These are phyloP conservation scores for Agrypnia vestita DNA, from an alignment of 1,140 invertebrate species.

Conservation along the genomic window DNA sequence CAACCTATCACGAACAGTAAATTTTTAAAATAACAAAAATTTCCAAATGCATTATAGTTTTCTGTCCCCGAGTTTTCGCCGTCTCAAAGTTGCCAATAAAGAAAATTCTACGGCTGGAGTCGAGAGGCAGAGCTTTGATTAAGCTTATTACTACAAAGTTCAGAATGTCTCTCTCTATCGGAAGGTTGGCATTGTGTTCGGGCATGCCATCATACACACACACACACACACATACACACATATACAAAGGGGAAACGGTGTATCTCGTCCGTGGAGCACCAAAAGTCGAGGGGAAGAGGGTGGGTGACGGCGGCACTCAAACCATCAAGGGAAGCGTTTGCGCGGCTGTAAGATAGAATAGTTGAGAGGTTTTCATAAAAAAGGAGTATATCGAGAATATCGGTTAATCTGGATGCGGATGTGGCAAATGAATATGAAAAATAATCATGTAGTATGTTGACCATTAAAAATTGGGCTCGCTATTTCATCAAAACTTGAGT, in stretches of 20 bases:
- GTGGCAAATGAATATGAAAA: too few relatives aligned
- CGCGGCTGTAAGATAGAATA: not conserved
- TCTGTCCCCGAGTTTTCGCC: not conserved
- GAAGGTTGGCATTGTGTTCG: not conserved
- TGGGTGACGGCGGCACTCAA: conserved; percentile 10
- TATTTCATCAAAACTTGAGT: too few relatives aligned
- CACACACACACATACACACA: not conserved
- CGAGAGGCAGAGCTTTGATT: conserved; percentile 13
- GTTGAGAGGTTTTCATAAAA: not conserved
- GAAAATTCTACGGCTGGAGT: not conserved
- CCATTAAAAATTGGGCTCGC: too few relatives aligned
- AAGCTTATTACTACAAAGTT: conserved; percentile 47
- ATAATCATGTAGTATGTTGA: too few relatives aligned
- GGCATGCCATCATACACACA: not conserved
- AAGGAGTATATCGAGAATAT: not conserved
- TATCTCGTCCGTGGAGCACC: conserved; percentile 4
- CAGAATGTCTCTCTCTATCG: conserved; percentile 19
- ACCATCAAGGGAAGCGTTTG: conserved; percentile 25
- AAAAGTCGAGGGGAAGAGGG: conserved; percentile 18
- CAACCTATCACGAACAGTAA: too few relatives aligned
- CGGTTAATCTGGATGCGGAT: too few relatives aligned
- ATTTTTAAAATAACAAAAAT: not conserved
- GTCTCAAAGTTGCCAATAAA: conserved; percentile 13
- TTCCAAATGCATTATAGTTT: not conserved
- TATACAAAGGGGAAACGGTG: not conserved